Evolutionary conservation across 2,113 vertebrate genomes (phyloP).

Genomic region (Centropristis striata): DNA sequence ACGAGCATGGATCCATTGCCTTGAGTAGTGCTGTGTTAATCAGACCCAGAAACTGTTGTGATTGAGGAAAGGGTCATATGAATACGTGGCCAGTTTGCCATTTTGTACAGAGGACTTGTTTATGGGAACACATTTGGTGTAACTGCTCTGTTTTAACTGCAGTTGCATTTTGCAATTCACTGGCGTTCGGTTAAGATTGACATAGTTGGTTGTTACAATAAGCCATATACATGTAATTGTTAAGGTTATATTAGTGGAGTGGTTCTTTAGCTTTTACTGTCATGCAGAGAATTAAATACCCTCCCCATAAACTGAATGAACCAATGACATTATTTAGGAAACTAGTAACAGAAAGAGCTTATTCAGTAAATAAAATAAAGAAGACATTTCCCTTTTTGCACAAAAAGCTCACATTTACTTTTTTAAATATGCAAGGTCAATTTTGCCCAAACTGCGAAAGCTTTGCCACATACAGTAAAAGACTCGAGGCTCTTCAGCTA

Average conservation of each 20-base stretch:
- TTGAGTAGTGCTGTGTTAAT: no score
- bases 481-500: neutral
- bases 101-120: neutral
- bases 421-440: neutral
- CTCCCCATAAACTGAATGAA: neutral
- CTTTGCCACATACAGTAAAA: neutral
- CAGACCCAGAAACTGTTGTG: no score
- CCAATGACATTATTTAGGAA: neutral
- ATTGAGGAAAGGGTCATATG: no score
- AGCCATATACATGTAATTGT: neutral
- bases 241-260: neutral
- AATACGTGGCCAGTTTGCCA: neutral
- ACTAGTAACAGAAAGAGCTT: neutral
- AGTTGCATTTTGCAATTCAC: neutral
- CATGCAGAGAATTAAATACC: neutral
- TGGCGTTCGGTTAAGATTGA: neutral
- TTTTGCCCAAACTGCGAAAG: neutral
- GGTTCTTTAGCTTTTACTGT: neutral
- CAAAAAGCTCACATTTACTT: neutral
- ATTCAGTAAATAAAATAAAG: neutral
- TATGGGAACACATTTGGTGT: neutral
- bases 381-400: neutral
- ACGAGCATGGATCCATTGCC: no score
- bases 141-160: neutral
- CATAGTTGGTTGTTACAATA: neutral